Evolutionary conservation across 2,888 invertebrate genomes (phyloP).

Genomic region (Ischnura elegans): DNA sequence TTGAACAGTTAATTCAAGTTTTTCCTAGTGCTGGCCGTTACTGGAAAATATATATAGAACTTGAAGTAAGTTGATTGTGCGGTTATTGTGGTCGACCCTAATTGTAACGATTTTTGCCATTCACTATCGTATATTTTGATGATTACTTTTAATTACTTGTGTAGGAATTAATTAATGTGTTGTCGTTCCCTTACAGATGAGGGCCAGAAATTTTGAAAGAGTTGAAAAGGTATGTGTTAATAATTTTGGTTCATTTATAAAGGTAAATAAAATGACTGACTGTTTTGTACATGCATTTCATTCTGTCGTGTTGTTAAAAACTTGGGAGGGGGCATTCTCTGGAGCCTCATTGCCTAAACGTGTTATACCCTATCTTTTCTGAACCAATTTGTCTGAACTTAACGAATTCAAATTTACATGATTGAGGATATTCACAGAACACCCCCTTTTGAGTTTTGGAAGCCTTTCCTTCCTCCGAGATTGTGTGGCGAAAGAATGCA

Average conservation of each 20-base stretch:
- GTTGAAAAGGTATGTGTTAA: constrained; percentile 96
- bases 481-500: constrained; percentile 39
- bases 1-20: constrained; percentile 95
- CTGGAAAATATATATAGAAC: constrained; percentile 99
- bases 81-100: background rate
- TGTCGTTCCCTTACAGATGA: constrained; percentile 88
- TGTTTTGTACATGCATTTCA: constrained; percentile 69
- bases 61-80: constrained; percentile 85
- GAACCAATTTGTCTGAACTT: background rate
- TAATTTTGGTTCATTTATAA: constrained; percentile 72
- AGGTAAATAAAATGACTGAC: constrained; percentile 68
- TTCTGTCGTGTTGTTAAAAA: constrained; percentile 74
- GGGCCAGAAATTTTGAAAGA: constrained; percentile 97
- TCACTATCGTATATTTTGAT: no score
- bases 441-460: constrained; percentile 63
- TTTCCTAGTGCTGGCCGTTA: constrained; percentile 98
- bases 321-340: constrained; percentile 77
- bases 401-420: background rate
- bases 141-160: no score
- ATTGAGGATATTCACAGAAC: constrained; percentile 50
- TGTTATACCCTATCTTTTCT: background rate
- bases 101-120: no score
- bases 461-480: constrained; percentile 65
- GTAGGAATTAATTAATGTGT: constrained; percentile 22
- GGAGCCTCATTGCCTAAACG: constrained; percentile 69